Conservation (phyloP, 1,140 invertebrate genomes). For the Drosophila kepulauana region DNA sequence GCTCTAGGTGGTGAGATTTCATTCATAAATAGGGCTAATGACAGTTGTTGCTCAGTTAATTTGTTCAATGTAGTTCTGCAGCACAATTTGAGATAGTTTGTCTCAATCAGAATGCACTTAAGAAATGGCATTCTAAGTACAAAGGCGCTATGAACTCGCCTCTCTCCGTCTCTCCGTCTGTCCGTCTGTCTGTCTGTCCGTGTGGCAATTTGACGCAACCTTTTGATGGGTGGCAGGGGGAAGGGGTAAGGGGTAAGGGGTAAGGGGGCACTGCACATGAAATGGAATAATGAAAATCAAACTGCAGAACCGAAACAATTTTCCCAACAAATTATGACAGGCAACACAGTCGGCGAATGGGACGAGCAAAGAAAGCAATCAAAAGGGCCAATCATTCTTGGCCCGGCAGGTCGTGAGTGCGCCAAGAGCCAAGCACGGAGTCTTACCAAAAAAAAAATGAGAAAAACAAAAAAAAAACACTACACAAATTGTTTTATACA, state of each 20-base stretch:
- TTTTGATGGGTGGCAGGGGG: slow-evolving; percentile 5
- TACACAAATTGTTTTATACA: slow-evolving; percentile 39
- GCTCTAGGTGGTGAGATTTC: slow-evolving; percentile 8
- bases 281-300: slow-evolving; percentile 55
- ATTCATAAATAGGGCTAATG: too few species aligned
- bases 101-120: slow-evolving; percentile 13
- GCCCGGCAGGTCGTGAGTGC: slow-evolving; percentile 43
- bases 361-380: slow-evolving; percentile 54
- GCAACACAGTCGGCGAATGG: slow-evolving; percentile 18
- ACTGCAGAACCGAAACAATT: slow-evolving; percentile 59
- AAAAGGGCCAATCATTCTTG: slow-evolving; percentile 53
- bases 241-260: too few species aligned
- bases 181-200: too few species aligned
- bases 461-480: slow-evolving; percentile 24
- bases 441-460: slow-evolving; percentile 16
- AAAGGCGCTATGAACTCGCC: too few species aligned
- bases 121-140: slow-evolving; percentile 12
- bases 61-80: background rate
- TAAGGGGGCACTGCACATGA: slow-evolving; percentile 3
- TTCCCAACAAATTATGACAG: slow-evolving; percentile 61
- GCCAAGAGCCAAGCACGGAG: slow-evolving; percentile 34
- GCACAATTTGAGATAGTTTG: background rate
- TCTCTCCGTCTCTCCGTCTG: too few species aligned
- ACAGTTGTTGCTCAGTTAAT: background rate
- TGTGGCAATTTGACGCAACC: slow-evolving; percentile 27